A percentile compares a stretch with the other conserved stretches of the same genome.
These are phyloP conservation scores for Lampris megalopsis DNA, from an alignment of 2,113 vertebrate genomes.

Conservation along the genomic window DNA sequence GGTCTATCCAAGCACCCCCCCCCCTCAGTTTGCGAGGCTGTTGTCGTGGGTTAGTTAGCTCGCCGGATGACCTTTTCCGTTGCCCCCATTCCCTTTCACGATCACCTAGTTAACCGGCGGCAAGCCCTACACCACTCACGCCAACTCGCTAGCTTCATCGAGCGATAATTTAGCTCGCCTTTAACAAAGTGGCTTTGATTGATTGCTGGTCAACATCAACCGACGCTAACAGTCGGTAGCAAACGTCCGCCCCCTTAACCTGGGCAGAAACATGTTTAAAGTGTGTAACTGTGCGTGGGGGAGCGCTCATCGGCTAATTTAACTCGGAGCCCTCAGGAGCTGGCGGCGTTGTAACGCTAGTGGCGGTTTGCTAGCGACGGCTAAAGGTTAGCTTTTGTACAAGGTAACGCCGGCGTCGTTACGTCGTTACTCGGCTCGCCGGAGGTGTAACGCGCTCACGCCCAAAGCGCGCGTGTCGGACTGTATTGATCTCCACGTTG, in stretches of 20 bases:
- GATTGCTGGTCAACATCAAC: conserved; percentile 14
- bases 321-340: background rate
- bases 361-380: conserved; percentile 22
- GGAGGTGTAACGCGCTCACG: conserved; percentile 62
- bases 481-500: conserved; percentile 54
- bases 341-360: conserved; percentile 16
- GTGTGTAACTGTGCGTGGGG: fast-evolving
- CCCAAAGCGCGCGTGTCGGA: conserved; percentile 51
- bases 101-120: conserved; percentile 43
- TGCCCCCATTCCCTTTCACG: background rate
- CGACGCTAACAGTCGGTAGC: background rate
- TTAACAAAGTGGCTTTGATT: conserved; percentile 26
- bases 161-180: conserved; percentile 2
- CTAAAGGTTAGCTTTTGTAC: conserved; percentile 55
- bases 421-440: conserved; percentile 21
- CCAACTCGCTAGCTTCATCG: background rate
- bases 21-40: background rate
- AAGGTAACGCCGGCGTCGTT: conserved; percentile 53
- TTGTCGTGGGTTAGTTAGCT: background rate
- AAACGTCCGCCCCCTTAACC: conserved; percentile 2
- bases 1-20: background rate
- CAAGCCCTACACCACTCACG: conserved; percentile 33
- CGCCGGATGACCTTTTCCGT: background rate
- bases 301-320: background rate
- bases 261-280: background rate